These are phyloP conservation scores for Chaetura pelagica DNA, from an alignment of 2,113 vertebrate species.

Conservation along the genomic window DNA sequence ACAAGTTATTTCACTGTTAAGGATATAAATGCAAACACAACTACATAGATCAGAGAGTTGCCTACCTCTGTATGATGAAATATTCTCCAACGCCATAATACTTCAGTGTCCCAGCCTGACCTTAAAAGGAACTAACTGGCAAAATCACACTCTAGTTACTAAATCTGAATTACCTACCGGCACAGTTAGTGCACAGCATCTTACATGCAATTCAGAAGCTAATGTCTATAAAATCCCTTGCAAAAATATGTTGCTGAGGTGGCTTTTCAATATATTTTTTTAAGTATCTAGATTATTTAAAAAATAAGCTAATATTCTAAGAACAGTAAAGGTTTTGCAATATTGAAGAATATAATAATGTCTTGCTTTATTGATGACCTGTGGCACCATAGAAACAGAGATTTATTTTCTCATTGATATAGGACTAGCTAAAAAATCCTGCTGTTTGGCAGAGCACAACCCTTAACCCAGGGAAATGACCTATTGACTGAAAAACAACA, in stretches of 20 bases:
- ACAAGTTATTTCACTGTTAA: neutral
- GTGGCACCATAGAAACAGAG: neutral
- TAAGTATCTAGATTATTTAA: neutral
- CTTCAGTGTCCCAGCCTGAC: neutral
- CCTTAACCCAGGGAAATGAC: constrained; percentile 8
- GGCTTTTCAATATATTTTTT: neutral
- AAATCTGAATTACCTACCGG: neutral
- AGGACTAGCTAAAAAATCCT: neutral
- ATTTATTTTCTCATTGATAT: neutral
- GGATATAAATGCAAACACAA: neutral
- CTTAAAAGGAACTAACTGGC: neutral
- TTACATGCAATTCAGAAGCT: neutral
- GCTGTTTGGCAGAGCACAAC: neutral
- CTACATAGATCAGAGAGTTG: neutral
- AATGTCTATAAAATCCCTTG: neutral
- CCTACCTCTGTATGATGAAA: neutral
- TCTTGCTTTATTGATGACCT: neutral
- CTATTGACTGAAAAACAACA: constrained; percentile 21
- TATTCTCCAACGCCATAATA: neutral
- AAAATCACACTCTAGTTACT: neutral
- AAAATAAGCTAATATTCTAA: neutral
- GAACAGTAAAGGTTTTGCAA: neutral
- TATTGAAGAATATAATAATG: neutral
- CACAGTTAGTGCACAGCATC: neutral
- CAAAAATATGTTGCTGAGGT: neutral